phyloP scores from a whole-genome alignment of 1,140 invertebrate species.

The Acromyrmex echinatior region DNA sequence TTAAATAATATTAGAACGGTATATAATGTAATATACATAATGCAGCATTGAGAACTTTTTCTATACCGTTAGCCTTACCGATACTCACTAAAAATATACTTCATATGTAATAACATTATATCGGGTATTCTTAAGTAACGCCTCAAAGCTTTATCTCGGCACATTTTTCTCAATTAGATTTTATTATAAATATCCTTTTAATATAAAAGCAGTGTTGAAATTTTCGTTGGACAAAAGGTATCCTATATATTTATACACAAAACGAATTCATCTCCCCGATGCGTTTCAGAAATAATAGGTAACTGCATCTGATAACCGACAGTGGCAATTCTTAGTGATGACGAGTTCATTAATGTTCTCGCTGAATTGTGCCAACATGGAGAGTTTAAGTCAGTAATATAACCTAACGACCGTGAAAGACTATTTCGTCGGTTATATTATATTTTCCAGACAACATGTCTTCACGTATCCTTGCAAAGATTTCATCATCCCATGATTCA shows the following conservation, averaged over 20 bases:
- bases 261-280: neutral
- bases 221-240: neutral
- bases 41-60: constrained; percentile 30
- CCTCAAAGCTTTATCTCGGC: neutral
- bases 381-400: constrained; percentile 36
- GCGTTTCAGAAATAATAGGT: neutral
- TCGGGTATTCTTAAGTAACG: neutral
- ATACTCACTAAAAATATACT: constrained; percentile 38
- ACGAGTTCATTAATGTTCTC: constrained; percentile 41
- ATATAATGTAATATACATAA: constrained; percentile 22
- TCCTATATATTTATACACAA: neutral
- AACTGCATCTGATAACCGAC: constrained; percentile 26
- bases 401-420: constrained; percentile 9
- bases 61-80: neutral
- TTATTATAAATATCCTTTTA: neutral
- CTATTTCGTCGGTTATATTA: neutral
- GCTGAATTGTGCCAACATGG: neutral
- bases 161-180: neutral
- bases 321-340: constrained; percentile 9
- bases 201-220: neutral
- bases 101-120: constrained; percentile 18
- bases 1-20: constrained; percentile 30
- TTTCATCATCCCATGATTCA: neutral
- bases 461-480: constrained; percentile 7
- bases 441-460: neutral